Percentiles rank a stretch among this genome's conserved stretches.
Conservation (phyloP, 2,888 invertebrate genomes). For the Phyto melanocephala region DNA sequence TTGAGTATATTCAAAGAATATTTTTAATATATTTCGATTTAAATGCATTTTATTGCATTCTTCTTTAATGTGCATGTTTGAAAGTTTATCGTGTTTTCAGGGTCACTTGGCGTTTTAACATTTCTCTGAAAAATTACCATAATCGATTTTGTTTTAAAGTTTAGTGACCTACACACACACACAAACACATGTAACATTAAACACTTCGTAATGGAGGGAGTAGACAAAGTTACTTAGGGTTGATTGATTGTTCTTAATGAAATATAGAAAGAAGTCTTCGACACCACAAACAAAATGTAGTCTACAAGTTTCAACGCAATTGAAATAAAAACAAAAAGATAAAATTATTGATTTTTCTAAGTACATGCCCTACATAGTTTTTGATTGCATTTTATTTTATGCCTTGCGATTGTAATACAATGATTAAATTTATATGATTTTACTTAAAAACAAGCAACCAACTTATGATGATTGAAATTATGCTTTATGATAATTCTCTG, state of each 20-base stretch:
- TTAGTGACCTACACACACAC: not conserved
- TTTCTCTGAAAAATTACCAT: not conserved
- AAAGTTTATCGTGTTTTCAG: not conserved
- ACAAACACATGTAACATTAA: not conserved
- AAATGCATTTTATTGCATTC: no score
- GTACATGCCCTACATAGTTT: not conserved
- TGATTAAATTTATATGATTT: no score
- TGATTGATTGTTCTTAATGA: not conserved
- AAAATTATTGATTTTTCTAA: conserved; percentile 20
- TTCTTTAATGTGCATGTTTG: no score
- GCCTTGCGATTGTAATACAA: not conserved
- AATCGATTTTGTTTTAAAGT: conserved; percentile 1
- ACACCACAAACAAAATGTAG: not conserved
- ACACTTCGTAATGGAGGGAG: not conserved
- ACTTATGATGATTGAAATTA: no score
- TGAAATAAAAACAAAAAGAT: not conserved
- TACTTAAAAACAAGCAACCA: no score
- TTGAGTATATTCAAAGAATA: no score
- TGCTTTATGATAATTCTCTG: no score
- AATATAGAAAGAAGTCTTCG: conserved; percentile 3
- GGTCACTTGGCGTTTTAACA: not conserved
- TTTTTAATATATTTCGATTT: no score
- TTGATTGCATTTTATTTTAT: not conserved
- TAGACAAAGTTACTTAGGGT: conserved; percentile 4
- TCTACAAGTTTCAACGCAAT: not conserved